phyloP scores from a whole-genome alignment of 2,888 invertebrate genomes.

The Drosophila monieri region DNA sequence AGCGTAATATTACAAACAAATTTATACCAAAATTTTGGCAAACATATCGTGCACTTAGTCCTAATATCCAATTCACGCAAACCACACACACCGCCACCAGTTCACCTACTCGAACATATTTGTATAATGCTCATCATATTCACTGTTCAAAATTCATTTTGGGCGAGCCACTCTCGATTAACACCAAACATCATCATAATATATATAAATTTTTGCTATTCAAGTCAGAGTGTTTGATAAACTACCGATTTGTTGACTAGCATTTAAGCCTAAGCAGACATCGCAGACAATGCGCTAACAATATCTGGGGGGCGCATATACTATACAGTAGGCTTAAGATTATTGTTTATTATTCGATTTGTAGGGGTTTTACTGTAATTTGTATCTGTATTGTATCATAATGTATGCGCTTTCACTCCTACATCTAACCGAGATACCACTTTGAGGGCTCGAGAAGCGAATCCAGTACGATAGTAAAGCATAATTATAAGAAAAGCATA shows the following conservation, averaged over 20 bases:
- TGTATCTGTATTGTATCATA: conserved; percentile 41
- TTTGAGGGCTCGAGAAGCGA: conserved; percentile 8
- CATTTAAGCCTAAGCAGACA: conserved; percentile 48
- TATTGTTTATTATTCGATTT: conserved; percentile 74
- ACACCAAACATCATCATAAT: conserved; percentile 51
- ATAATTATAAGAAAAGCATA: conserved; percentile 48
- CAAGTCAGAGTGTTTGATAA: conserved; percentile 56
- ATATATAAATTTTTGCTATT: conserved; percentile 38
- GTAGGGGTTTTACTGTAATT: conserved; percentile 64
- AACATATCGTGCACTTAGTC: conserved; percentile 73
- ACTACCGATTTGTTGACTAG: conserved; percentile 71
- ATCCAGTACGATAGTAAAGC: conserved; percentile 42
- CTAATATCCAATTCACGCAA: conserved; percentile 34
- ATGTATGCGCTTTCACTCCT: conserved; percentile 58
- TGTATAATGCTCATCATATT: conserved; percentile 32
- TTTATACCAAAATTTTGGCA: conserved; percentile 61
- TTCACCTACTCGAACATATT: conserved; percentile 23
- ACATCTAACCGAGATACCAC: conserved; percentile 49
- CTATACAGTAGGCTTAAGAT: conserved; percentile 54
- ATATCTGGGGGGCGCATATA: conserved; percentile 23
- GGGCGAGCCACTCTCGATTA: conserved; percentile 12
- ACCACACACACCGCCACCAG: conserved; percentile 6
- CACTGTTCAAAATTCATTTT: conserved; percentile 26
- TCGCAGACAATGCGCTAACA: conserved; percentile 2
- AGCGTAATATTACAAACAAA: conserved; percentile 41